phyloP scores from a whole-genome alignment of 2,797 vertebrate genomes.

The Orientallactaga sibirica region DNA sequence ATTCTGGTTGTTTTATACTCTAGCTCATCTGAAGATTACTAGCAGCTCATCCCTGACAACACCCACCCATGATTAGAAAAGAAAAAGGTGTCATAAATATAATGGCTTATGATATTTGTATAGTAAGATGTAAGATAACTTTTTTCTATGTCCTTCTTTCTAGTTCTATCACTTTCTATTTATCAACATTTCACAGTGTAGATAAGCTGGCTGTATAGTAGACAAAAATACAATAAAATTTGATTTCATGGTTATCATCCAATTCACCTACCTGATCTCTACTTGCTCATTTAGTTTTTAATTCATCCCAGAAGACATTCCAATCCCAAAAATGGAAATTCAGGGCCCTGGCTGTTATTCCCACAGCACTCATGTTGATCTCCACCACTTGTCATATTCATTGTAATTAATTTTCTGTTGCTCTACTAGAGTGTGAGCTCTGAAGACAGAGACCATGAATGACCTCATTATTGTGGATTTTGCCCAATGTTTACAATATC shows the following conservation, averaged over 20 bases:
- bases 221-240: neutral
- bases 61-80: neutral
- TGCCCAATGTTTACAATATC: neutral
- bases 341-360: neutral
- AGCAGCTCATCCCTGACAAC: neutral
- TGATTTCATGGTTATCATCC: neutral
- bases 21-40: neutral
- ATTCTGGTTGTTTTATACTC: slow-evolving; percentile 40
- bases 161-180: neutral
- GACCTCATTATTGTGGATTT: neutral
- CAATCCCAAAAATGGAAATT: neutral
- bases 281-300: neutral
- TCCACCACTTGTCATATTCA: no score
- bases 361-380: neutral
- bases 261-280: neutral
- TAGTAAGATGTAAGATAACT: neutral
- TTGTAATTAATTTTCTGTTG: neutral
- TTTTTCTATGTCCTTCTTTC: neutral
- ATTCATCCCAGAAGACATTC: neutral
- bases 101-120: neutral
- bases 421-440: neutral
- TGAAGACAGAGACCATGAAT: neutral
- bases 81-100: neutral
- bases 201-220: neutral
- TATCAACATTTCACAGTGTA: neutral